Percentiles rank a stretch among this genome's conserved stretches.
Conservation (phyloP, 2,888 invertebrate genomes). For the Ecliptopera silaceata region DNA sequence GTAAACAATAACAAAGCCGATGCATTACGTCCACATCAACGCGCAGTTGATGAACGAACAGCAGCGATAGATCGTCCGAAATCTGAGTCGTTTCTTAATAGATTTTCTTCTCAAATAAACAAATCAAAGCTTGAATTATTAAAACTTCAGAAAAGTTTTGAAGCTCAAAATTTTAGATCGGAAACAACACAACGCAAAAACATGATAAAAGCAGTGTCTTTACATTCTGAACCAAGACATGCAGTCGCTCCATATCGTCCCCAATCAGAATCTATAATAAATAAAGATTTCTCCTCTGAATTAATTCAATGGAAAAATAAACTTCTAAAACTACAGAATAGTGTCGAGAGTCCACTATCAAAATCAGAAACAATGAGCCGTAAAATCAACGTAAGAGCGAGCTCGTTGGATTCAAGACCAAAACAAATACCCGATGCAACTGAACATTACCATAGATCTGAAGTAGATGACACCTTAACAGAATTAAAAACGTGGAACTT, state of each 20-base stretch:
- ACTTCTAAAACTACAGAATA: slow-evolving; percentile 14
- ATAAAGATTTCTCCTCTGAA: slow-evolving; percentile 8
- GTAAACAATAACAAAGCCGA: not conserved
- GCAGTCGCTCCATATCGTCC: not conserved
- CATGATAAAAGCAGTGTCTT: not conserved
- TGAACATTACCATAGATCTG: not conserved
- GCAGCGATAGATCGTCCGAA: slow-evolving; percentile 11
- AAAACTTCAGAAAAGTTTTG: slow-evolving; percentile 13
- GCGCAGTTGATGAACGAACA: too few species aligned
- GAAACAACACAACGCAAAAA: not conserved
- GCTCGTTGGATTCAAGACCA: slow-evolving; percentile 10
- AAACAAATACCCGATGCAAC: not conserved
- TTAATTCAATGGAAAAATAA: slow-evolving; percentile 16
- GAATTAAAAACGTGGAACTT: slow-evolving; percentile 20
- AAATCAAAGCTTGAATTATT: slow-evolving; percentile 11
- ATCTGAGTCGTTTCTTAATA: slow-evolving; percentile 13
- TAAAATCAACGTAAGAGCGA: slow-evolving; percentile 5
- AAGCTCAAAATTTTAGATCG: not conserved
- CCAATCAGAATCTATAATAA: slow-evolving; percentile 8
- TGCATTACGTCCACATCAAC: not conserved
- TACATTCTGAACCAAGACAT: slow-evolving; percentile 2
- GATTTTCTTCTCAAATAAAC: slow-evolving; percentile 12
- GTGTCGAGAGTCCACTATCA: slow-evolving; percentile 12
- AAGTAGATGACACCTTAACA: slow-evolving; percentile 3
- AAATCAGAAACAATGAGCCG: not conserved